Evolutionary conservation across 2,888 invertebrate species (phyloP).

Genomic region (Punctoribates punctum): DNA sequence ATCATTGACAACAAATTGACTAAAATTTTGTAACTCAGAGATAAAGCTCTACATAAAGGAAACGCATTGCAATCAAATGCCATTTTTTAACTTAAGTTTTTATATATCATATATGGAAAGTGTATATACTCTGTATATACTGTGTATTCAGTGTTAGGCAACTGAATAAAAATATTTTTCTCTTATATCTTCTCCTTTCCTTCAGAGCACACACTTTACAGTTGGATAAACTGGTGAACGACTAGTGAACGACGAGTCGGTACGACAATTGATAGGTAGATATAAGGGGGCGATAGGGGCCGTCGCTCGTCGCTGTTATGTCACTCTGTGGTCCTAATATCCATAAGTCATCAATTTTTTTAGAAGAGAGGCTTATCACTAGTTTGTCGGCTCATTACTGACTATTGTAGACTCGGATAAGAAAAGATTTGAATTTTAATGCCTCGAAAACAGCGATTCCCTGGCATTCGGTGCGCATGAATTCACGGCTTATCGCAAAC

Average conservation of each 20-base stretch:
- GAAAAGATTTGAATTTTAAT: slow-evolving; percentile 37
- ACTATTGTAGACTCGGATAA: slow-evolving; percentile 28
- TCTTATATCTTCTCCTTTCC: slow-evolving; percentile 28
- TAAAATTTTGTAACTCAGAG: slow-evolving; percentile 20
- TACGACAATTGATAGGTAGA: slow-evolving; percentile 4
- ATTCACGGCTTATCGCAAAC: slow-evolving; percentile 23
- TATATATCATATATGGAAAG: not conserved
- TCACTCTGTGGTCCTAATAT: slow-evolving; percentile 26
- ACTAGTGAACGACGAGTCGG: not conserved
- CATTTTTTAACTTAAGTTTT: slow-evolving; percentile 31
- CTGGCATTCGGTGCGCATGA: slow-evolving; percentile 19
- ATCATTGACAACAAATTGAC: slow-evolving; percentile 35
- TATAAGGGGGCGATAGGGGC: not conserved
- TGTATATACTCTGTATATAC: not conserved
- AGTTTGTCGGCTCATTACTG: slow-evolving; percentile 36
- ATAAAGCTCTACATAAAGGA: slow-evolving; percentile 25
- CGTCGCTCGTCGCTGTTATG: not conserved
- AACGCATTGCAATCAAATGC: slow-evolving; percentile 28
- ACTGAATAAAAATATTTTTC: not conserved
- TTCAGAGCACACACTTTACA: slow-evolving; percentile 30
- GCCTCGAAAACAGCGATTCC: not conserved
- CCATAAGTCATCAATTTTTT: slow-evolving; percentile 36
- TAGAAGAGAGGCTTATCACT: slow-evolving; percentile 27
- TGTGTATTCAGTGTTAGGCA: not conserved
- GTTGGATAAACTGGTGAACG: slow-evolving; percentile 29